These are phyloP conservation scores for Trichomalopsis sarcophagae DNA, from an alignment of 1,140 invertebrate genomes.

Conservation along the genomic window DNA sequence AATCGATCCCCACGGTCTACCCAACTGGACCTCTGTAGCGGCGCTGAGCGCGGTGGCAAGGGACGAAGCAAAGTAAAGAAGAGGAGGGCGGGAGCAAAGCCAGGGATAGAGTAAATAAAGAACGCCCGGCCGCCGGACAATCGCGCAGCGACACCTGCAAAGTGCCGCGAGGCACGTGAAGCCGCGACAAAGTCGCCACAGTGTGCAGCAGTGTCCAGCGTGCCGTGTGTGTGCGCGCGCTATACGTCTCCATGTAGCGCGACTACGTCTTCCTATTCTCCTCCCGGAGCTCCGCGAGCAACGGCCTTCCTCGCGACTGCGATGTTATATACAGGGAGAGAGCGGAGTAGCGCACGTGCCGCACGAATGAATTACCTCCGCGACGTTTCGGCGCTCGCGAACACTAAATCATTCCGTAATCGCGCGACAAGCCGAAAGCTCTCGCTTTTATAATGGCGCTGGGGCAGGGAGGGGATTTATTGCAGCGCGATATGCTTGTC, in stretches of 20 bases:
- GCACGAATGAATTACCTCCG: conserved; percentile 40
- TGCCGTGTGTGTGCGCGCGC: background rate
- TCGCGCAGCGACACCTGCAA: conserved; percentile 33
- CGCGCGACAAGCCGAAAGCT: conserved; percentile 51
- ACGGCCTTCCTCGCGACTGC: background rate
- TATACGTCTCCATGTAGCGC: too few relatives aligned
- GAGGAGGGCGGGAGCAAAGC: background rate
- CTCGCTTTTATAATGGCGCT: conserved; percentile 44
- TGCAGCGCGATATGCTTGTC: conserved; percentile 40
- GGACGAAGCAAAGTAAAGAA: background rate
- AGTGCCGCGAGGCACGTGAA: conserved; percentile 36
- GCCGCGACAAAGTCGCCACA: conserved; percentile 13
- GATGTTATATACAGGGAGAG: too few relatives aligned
- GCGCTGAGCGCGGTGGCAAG: background rate
- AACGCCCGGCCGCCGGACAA: background rate
- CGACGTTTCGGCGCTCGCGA: conserved; percentile 26
- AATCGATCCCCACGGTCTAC: background rate
- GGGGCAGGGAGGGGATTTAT: conserved; percentile 37
- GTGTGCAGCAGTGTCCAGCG: background rate
- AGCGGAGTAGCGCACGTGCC: background rate
- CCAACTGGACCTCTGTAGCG: background rate
- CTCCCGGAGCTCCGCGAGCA: background rate
- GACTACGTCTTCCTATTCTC: background rate
- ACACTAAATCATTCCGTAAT: conserved; percentile 52
- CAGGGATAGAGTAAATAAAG: conserved; percentile 10